Evolutionary conservation across 2,797 vertebrate genomes (phyloP).

Genomic region (Mergus octosetaceus): DNA sequence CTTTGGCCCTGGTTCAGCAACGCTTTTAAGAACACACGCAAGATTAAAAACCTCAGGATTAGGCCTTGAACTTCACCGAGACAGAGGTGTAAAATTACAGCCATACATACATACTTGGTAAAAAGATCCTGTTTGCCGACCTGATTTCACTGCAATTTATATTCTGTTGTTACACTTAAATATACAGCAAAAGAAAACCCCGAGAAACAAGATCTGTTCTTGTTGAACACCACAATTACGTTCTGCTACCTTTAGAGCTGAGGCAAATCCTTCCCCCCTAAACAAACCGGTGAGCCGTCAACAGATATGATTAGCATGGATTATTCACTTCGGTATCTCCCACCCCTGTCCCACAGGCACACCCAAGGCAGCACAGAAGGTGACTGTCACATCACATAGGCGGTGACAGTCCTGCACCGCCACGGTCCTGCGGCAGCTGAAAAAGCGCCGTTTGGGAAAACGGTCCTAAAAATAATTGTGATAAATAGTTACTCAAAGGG

Average conservation of each 20-base stretch:
- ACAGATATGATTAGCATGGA: constrained; percentile 1
- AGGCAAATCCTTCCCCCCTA: neutral
- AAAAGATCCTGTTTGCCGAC: constrained; percentile 47
- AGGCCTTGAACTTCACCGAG: neutral
- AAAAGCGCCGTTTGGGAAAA: neutral
- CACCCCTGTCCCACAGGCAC: constrained; percentile 18
- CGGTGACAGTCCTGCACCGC: neutral
- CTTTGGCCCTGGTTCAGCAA: constrained; percentile 50
- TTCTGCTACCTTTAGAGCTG: neutral
- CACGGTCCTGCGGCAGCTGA: neutral
- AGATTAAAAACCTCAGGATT: constrained; percentile 53
- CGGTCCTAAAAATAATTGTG: neutral
- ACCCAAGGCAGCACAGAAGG: constrained; percentile 1
- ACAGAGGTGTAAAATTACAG: constrained; percentile 35
- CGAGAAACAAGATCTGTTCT: constrained; percentile 36
- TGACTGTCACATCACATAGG: constrained; percentile 7
- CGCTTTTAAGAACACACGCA: constrained; percentile 49
- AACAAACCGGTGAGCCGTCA: neutral
- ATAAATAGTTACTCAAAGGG: constrained; percentile 2
- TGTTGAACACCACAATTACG: constrained; percentile 16
- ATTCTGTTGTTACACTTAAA: constrained; percentile 58
- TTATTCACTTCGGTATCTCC: constrained; percentile 20
- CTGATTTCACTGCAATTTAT: constrained; percentile 61
- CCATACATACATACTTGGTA: neutral
- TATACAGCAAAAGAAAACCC: constrained; percentile 52